Base-by-base conservation (phyloP, 92 coral and sea anemone genomes). In the Zoanthus gigantus region DNA sequence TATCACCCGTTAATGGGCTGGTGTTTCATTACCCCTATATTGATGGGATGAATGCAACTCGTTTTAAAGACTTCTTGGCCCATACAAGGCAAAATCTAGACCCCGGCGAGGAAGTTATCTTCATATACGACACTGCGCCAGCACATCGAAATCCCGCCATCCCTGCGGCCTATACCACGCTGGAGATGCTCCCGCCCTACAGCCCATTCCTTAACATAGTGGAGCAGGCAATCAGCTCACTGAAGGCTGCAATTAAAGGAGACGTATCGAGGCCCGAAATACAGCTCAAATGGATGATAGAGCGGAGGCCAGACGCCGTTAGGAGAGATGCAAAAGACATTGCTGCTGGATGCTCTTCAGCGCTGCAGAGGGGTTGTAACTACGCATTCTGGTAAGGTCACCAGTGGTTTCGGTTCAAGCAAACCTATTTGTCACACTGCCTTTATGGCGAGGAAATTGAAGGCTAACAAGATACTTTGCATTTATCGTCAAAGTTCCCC, bases 1-100 rank as follows among this genome's bases (percentile, higher is more conserved):
- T 91, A 5, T 88, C 86, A 54, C 86, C 90, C 31, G 72, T 72
- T 78, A 37, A 72, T 88, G 94, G 92, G 67, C 74, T 89, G 4
- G 85, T 79, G 31, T 84, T 72, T 78, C 92, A 88, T 89, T 83
- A 91, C 1, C 79, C 89, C 7, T 2, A 65, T 12, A 23, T 91
- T 6, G 91, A 91, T 3, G 89, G 89, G 46, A 83, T 83, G 91
- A 83, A 76, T 87, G 88, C 88, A 7, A 81, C 82, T n/a, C 83
- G 83, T 23, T 84, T 91, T 85, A 15, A 65, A 23, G 92, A 69
- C 65, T 92, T 92, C 71, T 66, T 86, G 69, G 90, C 52, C 1
- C 90, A 90, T 14, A 56, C 89, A 28, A 77, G 92, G 44, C 76
- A 77, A n/a, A 85, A 85, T 61, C 90, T 90, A 1, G 87, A 90